Base-by-base conservation (phyloP, 1,140 invertebrate species). In the Saxidomus purpurata region DNA sequence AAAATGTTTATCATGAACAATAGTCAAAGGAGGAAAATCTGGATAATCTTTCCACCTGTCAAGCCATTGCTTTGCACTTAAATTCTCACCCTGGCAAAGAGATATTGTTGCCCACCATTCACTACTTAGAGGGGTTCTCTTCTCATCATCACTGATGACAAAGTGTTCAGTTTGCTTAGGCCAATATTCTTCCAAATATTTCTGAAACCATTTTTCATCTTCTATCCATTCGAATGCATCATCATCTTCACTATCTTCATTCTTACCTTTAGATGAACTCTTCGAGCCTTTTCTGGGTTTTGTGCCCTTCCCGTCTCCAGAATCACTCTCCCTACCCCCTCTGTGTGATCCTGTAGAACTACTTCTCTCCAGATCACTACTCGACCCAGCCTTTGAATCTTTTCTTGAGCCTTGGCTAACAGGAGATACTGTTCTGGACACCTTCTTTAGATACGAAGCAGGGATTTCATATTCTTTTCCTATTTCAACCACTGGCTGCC, bases 401-500 rank as follows among this genome's bases (percentile, higher is more conserved):
- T n/a, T 43, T 25, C 61, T 67, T 67, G 61, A 31, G 19, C 4
- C 4, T 25, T 67, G 25, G 31, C 61, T 31, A n/a, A 6, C n/a
- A 6, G 61, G 19, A 31, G 61, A 31, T 11, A 11, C 28, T 6
- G 28, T 6, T 22, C 17, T 31, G 19, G 61, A 31, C 8, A 2
- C 28, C 13, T n/a, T 36, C 17, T 38, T 38, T 2, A 38, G 28
- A 59, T 59, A n/a, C 0, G 31, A 36, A 15, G 31, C 49, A 25
- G 76, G 76, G 6, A 79, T 52, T n/a, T 84, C 38, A 52, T 13
- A 84, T 0, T 34, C 25, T n/a, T 49, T 49, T 69, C 36, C 43
- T 4, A 84, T 52, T 25, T 34, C 67, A 36, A 84, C 82, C 0
- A 87, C 36, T 43, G 31, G 47, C 17, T 89, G 67, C 17, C 38